Conservation (phyloP, 1,140 invertebrate genomes). For the Acromyrmex echinatior region DNA sequence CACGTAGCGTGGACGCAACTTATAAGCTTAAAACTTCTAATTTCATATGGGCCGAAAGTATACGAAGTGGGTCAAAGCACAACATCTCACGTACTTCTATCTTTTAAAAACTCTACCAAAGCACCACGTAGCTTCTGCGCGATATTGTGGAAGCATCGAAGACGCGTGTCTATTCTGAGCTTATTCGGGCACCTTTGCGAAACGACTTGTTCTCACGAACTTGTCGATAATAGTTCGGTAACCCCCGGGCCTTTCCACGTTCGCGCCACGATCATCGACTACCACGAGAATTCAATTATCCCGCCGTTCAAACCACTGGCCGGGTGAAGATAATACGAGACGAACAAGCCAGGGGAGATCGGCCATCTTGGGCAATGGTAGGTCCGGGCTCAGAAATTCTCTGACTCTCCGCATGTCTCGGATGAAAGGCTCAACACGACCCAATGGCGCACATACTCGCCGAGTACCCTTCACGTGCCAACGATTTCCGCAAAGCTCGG, state of each 20-base stretch:
- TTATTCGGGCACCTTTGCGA: slow-evolving; percentile 26
- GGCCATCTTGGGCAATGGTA: slow-evolving; percentile 53
- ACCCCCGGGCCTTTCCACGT: slow-evolving; percentile 72
- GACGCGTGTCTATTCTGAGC: not conserved
- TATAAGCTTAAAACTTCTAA: slow-evolving; percentile 10
- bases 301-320: slow-evolving; percentile 64
- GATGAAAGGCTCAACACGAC: slow-evolving; percentile 28
- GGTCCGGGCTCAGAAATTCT: slow-evolving; percentile 17
- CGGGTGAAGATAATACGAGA: slow-evolving; percentile 72
- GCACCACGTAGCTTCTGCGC: slow-evolving; percentile 5
- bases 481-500: slow-evolving; percentile 27
- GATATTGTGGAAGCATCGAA: slow-evolving; percentile 21
- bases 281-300: slow-evolving; percentile 80
- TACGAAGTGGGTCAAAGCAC: not conserved
- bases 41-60: not conserved
- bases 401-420: slow-evolving; percentile 7
- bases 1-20: not conserved
- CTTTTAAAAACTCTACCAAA: not conserved
- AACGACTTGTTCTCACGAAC: slow-evolving; percentile 71
- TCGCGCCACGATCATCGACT: slow-evolving; percentile 70
- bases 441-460: slow-evolving; percentile 22
- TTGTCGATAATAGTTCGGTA: slow-evolving; percentile 81
- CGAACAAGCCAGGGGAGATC: slow-evolving; percentile 60
- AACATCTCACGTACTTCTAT: too few relatives aligned
- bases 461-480: slow-evolving; percentile 18